Base-by-base conservation (phyloP, 2,113 vertebrate species). In the Chloropsis hardwickii region DNA sequence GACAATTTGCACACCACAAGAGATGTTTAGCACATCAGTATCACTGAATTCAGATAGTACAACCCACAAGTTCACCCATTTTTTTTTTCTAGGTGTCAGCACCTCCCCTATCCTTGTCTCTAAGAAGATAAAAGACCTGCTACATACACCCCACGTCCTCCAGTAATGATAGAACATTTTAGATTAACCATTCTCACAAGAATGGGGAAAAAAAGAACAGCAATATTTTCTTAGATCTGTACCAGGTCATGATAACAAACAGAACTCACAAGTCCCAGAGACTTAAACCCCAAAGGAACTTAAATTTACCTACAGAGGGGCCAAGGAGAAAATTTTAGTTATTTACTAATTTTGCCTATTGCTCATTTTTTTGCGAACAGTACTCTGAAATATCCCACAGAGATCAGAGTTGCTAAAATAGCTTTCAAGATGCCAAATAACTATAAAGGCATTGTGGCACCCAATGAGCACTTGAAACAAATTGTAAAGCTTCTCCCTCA, bases 291-390 rank as follows among this genome's bases (percentile, higher is more conserved):
- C 45, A 87, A 65, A 20, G n/a, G 31, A 88, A 86, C 11, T 16
- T 57, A 40, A 51, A 90, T 56, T 39, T 67, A 82, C 31, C 37
- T 19, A 27, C 9, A 47, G 10, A 2, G 9, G 5, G 4, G 11
- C 5, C 22, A 74, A 79, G 31, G 13, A 74, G 11, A 40, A 72
- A 64, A 64, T 27, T 23, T 56, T 11, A 67, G 7, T 86, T 51
- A 51, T 50, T 90, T 33, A 27, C 18, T 70, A 7, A 4, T n/a
- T 67, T 44, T 83, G 13, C 8, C 25, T 70, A 58, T 37, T 5
- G 4, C 5, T 9, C 0, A 21, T 64, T 16, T 50, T 15, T 48
- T 7, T 47, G 25, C 5, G 2, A 64, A 29, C 20, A 33, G 17
- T 21, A 31, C 16, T 74, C 35, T n/a, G 45, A 33, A 77, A 77